phyloP scores from a whole-genome alignment of 2,797 vertebrate genomes.

The Sebastes taczanowskii region DNA sequence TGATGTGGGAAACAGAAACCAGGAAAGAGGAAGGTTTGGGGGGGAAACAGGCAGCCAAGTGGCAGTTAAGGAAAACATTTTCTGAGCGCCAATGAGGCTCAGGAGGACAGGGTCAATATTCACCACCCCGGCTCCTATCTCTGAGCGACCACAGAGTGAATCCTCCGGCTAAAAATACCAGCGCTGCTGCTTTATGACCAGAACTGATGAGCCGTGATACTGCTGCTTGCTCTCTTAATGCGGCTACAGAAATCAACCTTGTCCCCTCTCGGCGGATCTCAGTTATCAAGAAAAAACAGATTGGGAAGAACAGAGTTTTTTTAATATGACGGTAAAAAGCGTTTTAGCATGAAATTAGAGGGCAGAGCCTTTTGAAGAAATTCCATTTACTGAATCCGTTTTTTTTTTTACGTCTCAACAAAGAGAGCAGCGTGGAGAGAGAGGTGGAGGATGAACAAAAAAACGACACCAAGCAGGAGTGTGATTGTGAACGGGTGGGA shows the following conservation, averaged over 20 bases:
- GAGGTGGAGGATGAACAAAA: background rate
- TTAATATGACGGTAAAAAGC: constrained; percentile 7
- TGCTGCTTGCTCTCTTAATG: constrained; percentile 57
- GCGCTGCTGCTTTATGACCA: constrained; percentile 59
- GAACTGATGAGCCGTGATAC: constrained; percentile 68
- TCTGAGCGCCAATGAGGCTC: constrained; percentile 34
- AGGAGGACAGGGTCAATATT: constrained; percentile 68
- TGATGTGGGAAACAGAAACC: background rate
- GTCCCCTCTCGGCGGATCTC: constrained; percentile 13
- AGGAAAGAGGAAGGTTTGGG: background rate
- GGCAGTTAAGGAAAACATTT: constrained; percentile 32
- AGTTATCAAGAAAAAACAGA: constrained; percentile 39
- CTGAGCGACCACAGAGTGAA: constrained; percentile 38
- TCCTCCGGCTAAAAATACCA: constrained; percentile 70
- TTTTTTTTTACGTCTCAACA: background rate
- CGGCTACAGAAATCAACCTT: constrained; percentile 43
- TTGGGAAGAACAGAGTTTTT: constrained; percentile 27
- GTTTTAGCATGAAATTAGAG: constrained; percentile 50
- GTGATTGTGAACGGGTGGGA: background rate
- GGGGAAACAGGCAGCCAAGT: background rate
- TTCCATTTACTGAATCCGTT: background rate
- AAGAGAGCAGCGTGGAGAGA: background rate
- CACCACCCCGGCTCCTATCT: constrained; percentile 35
- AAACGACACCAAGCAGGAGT: background rate
- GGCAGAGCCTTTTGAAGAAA: background rate